Evolutionary conservation across 2,797 vertebrate species (phyloP), one percentile per base, ranked within the genome.

Genomic region (Strix occidentalis): DNA sequence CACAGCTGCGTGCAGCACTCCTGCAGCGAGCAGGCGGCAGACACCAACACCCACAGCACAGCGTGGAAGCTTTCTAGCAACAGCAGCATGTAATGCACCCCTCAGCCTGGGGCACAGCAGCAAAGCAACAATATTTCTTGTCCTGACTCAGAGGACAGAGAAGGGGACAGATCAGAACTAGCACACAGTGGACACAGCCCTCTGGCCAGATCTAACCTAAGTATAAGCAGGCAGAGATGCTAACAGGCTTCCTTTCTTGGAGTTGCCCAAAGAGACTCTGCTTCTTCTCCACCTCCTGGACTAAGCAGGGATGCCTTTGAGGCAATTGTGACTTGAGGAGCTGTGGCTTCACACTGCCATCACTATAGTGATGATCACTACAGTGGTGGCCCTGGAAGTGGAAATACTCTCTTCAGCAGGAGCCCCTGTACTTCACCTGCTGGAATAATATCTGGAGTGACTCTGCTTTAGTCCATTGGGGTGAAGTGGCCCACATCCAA

Each of bases 61-160:
- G 28, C 4, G 1, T 6, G 9, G 31, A 20, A 66, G 20, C 20
- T 61, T 76, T 41, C 46, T 8, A 3, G 37, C 7, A 72, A 71
- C 16, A 51, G 51, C 45, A 63, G 41, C 0, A 0, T 6, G 8
- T n/a, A 64, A 70, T 41, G 13, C 35, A 57, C 5, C 18, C 28
- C 16, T 72, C 12, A 4, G 20, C 45, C 21, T 63, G 35, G 43
- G 33, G 24, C 39, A 46, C 20, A 41, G 28, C 45, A 51, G 41
- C 43, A 21, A 68, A 60, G 48, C 1, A 6, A 41, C 24, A 78
- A 35, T 43, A 56, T 15, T 83, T 85, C 41, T 87, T 37, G 31
- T 41, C 70, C 54, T 63, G 41, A 74, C 26, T 7, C 37, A 31
- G 61, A 72, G 11, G 23, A n/a, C 24, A 61, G 37, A 6, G 53